These are phyloP conservation scores for Drosophila putrida DNA, from an alignment of 2,888 invertebrate genomes.

Conservation along the genomic window DNA sequence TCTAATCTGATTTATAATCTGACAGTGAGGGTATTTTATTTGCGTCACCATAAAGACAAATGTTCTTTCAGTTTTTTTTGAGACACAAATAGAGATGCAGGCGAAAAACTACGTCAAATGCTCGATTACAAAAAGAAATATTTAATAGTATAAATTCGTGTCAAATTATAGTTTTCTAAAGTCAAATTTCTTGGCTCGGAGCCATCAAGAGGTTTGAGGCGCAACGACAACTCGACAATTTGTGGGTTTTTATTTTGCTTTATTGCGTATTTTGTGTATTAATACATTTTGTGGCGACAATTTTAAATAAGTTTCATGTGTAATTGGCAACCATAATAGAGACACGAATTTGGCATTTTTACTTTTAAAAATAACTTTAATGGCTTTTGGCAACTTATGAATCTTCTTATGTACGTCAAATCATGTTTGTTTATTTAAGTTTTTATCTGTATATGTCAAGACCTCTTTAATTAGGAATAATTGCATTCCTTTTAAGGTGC, in stretches of 20 bases:
- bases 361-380: slow-evolving; percentile 29
- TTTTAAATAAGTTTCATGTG: slow-evolving; percentile 36
- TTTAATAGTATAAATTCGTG: slow-evolving; percentile 70
- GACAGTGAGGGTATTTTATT: neutral
- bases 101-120: slow-evolving; percentile 1
- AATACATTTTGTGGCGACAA: slow-evolving; percentile 33
- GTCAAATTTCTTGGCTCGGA: slow-evolving; percentile 66
- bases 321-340: slow-evolving; percentile 48
- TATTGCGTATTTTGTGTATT: slow-evolving; percentile 32
- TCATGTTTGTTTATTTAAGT: neutral
- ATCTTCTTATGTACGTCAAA: slow-evolving; percentile 8
- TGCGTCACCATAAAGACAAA: neutral
- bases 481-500: neutral
- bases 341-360: slow-evolving; percentile 31
- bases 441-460: too few relatives aligned
- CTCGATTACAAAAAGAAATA: slow-evolving; percentile 32
- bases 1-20: neutral
- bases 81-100: neutral
- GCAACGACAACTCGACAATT: slow-evolving; percentile 33
- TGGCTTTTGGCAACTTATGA: slow-evolving; percentile 26
- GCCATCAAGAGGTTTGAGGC: neutral
- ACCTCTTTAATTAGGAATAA: too few relatives aligned
- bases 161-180: slow-evolving; percentile 74
- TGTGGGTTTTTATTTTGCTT: slow-evolving; percentile 24
- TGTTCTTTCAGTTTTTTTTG: too few relatives aligned